A percentile compares a stretch with the other conserved stretches of the same genome.
phyloP scores from a whole-genome alignment of 2,888 invertebrate genomes.

The Mimachlamys varia region DNA sequence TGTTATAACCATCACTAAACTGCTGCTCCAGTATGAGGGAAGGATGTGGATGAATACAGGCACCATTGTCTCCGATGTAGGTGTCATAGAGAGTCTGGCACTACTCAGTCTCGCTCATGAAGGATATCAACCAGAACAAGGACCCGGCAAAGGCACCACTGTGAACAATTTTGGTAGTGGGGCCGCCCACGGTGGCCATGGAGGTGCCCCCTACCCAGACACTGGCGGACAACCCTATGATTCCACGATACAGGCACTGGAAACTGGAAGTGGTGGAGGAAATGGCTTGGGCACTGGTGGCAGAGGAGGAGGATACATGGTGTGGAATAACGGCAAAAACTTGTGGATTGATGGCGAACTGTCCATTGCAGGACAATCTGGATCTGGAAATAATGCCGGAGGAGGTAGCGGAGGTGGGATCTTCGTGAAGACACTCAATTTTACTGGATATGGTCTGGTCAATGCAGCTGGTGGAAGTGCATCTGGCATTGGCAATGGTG shows the following conservation, averaged over 20 bases:
- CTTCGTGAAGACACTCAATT: constrained; percentile 66
- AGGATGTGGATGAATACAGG: constrained; percentile 65
- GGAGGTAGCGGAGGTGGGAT: constrained; percentile 73
- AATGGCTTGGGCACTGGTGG: constrained; percentile 67
- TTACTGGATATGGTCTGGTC: constrained; percentile 70
- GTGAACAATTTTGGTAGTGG: constrained; percentile 60
- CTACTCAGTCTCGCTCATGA: constrained; percentile 62
- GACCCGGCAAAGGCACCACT: constrained; percentile 61
- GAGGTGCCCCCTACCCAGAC: constrained; percentile 64
- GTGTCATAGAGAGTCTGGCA: constrained; percentile 67
- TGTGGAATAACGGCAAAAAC: constrained; percentile 65
- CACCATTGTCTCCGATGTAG: constrained; percentile 62
- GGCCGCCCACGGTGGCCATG: constrained; percentile 73
- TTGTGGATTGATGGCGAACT: constrained; percentile 69
- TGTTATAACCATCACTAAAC: constrained; percentile 59
- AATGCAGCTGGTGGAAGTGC: constrained; percentile 68
- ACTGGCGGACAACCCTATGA: constrained; percentile 68
- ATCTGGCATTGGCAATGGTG: constrained; percentile 52
- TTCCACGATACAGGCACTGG: constrained; percentile 65
- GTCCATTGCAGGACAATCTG: constrained; percentile 62
- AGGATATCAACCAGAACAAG: constrained; percentile 59
- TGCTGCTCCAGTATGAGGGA: constrained; percentile 67
- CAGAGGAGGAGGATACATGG: constrained; percentile 69
- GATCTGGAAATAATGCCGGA: constrained; percentile 62
- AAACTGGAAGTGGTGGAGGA: constrained; percentile 70